phyloP scores from a whole-genome alignment of 2,113 vertebrate genomes.

The Rhinolophus ferrumequinum region DNA sequence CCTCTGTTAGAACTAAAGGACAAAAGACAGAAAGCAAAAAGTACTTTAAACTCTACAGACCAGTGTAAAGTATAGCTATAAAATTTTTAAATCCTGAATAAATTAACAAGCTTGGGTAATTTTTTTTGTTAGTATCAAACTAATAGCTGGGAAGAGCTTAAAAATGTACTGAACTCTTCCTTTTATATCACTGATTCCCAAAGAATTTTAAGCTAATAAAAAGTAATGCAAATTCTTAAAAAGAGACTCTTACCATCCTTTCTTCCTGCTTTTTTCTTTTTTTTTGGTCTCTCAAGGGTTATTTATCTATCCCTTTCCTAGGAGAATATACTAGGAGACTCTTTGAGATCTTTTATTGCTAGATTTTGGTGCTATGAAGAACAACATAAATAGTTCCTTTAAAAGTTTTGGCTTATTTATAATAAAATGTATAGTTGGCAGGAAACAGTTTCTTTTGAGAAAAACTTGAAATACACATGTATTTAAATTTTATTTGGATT shows the following conservation, averaged over 20 bases:
- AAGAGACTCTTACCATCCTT: not conserved
- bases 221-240: not conserved
- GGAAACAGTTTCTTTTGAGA: not conserved
- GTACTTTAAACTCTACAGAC: not conserved
- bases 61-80: not conserved
- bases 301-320: not conserved
- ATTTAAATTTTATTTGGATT: not conserved
- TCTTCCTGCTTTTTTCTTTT: not conserved
- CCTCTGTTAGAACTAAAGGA: not conserved
- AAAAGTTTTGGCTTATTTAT: not conserved
- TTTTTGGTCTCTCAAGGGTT: not conserved
- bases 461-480: not conserved
- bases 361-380: not conserved
- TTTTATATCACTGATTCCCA: not conserved
- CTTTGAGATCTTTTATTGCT: not conserved
- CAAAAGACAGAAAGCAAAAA: not conserved
- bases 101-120: not conserved
- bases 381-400: not conserved
- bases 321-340: not conserved
- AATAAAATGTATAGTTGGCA: not conserved
- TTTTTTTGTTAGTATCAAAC: not conserved
- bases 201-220: slow-evolving; percentile 15
- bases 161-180: not conserved
- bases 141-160: not conserved
- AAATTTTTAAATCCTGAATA: not conserved